phyloP scores from a whole-genome alignment of 2,797 vertebrate genomes.

The Merluccius polli region DNA sequence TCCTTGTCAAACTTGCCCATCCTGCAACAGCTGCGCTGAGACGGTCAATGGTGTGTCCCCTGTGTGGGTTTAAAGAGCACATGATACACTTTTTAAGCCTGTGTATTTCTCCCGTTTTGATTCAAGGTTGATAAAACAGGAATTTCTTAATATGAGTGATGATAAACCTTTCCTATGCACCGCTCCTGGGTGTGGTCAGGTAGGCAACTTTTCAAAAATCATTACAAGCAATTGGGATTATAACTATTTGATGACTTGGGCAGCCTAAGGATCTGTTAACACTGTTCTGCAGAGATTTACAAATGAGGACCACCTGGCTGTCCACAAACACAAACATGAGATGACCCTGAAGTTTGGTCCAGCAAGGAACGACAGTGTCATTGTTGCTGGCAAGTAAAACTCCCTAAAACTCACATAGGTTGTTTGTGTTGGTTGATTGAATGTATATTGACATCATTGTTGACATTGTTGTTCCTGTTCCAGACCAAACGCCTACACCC shows the following conservation, averaged over 20 bases:
- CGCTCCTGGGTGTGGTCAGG: slow-evolving; percentile 99
- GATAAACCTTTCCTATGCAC: slow-evolving; percentile 99
- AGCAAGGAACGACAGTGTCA: slow-evolving; percentile 94
- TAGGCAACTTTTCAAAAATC: slow-evolving; percentile 53
- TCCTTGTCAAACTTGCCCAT: neutral
- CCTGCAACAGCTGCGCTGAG: neutral
- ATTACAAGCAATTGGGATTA: neutral
- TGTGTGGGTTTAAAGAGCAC: neutral
- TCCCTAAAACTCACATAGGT: slow-evolving; percentile 19
- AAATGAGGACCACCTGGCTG: slow-evolving; percentile 99
- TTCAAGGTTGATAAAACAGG: slow-evolving; percentile 78
- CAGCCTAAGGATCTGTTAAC: neutral
- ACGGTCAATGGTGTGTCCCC: neutral
- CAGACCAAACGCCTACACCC: slow-evolving; percentile 99
- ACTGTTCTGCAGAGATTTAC: slow-evolving; percentile 86
- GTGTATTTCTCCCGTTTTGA: neutral
- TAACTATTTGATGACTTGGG: neutral
- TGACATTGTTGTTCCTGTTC: slow-evolving; percentile 38
- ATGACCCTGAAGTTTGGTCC: slow-evolving; percentile 99
- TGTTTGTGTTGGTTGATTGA: neutral
- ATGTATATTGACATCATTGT: neutral
- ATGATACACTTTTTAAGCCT: neutral
- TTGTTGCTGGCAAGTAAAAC: slow-evolving; percentile 88
- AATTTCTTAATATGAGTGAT: slow-evolving; percentile 99
- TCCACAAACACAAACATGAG: slow-evolving; percentile 99